Base-by-base conservation (phyloP, 1,140 invertebrate species). In the Diorhabda elongata region DNA sequence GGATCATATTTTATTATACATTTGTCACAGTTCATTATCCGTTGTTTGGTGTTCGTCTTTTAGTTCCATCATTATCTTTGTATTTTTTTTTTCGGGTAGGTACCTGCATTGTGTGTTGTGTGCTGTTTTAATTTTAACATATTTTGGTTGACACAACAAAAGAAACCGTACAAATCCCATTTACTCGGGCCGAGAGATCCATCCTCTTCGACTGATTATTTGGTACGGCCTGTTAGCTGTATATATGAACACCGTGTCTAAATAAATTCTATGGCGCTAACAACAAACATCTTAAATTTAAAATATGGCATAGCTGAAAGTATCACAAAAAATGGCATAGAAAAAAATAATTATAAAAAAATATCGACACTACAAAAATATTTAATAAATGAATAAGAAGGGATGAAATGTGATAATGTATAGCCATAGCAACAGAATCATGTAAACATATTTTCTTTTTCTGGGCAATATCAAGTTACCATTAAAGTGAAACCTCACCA, bases 11-110 rank as follows among this genome's bases (percentile, higher is more conserved):
- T 52, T 52, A 52, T 52, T 52, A 8, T 52, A n/a, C n/a, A 52
- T 52, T 52, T 52, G 47, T 52, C 47, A 52, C 47, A 52, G 47
- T 52, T 52, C n/a, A 52, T 52, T 52, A 52, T 52, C 47, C n/a
- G 6, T 52, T 52, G 47, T 52, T 52, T 52, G 47, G 47, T 4
- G 47, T 52, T 52, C 47, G 47, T 52, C 47, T 52, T 52, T n/a
- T n/a, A 52, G 47, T 52, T 52, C n/a, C 47, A 52, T 52, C 47
- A 52, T 52, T n/a, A 52, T 52, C 47, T 52, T 52, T n/a, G 6
- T 52, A 6, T 52, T 52, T 26, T 52, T 47, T 47, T 52, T 52
- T 52, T 52, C 47, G 47, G 47, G 47, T 52, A 3, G 47, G 47
- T 52, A 52, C 47, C 47, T 52, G 47, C 47, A 52, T 52, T 52